A percentile compares a stretch with the other conserved stretches of the same genome.
These are phyloP conservation scores for Erpornis zantholeuca DNA, from an alignment of 2,113 vertebrate genomes.

Conservation along the genomic window DNA sequence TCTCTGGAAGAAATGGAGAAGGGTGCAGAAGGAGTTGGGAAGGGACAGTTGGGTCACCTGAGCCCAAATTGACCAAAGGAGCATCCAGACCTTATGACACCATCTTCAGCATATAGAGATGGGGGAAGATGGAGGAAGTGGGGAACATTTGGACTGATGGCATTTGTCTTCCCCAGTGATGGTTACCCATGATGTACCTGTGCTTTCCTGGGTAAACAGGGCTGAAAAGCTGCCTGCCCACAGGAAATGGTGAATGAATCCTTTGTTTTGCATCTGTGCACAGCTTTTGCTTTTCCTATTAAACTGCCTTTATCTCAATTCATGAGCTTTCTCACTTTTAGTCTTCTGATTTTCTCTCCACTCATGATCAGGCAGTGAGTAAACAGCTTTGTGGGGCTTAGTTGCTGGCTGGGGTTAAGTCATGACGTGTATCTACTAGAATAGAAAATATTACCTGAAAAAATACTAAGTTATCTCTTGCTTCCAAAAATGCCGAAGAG, in stretches of 20 bases:
- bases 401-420: not conserved
- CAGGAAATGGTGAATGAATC: not conserved
- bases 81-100: not conserved
- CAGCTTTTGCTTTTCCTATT: not conserved
- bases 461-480: not conserved
- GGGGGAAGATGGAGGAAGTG: not conserved
- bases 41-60: rapidly evolving
- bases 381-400: not conserved
- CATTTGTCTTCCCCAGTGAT: not conserved
- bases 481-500: not conserved
- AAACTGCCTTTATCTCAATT: not conserved
- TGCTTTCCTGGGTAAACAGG: not conserved
- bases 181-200: rapidly evolving
- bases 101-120: not conserved
- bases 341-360: not conserved
- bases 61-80: not conserved
- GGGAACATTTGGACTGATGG: not conserved
- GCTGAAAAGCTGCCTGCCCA: not conserved
- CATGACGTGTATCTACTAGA: not conserved
- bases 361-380: not conserved
- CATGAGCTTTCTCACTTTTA: not conserved
- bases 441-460: not conserved
- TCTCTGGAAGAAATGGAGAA: not conserved
- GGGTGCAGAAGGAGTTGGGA: not conserved
- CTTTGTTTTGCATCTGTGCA: not conserved